Base-by-base conservation (phyloP, 2,797 vertebrate species). In the Sebastes taczanowskii region DNA sequence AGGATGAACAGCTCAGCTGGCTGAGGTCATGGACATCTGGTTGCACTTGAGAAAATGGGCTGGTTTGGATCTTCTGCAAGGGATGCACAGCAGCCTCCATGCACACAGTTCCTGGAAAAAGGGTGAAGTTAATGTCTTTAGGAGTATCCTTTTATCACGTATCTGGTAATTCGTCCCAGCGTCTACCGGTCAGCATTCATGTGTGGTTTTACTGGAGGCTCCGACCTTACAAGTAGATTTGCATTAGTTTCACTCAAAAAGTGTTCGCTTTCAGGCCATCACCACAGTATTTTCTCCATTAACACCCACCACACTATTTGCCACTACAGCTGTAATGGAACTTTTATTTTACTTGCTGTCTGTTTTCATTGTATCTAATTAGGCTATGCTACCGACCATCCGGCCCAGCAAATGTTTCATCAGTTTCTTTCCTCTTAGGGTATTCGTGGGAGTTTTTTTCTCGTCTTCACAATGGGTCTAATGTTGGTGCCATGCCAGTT, bases 1-100 rank as follows among this genome's bases (percentile, higher is more conserved):
- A 77, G 84, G 76, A 87, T 83, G 84, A 79, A 74, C 56, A 84
- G 77, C 86, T 89, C 80, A 89, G 81, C 85, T 89, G 86, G 85
- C 81, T 86, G 82, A 92, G 79, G 79, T 90, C 79, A 81, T 82
- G 78, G 81, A 93, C 92, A 94, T 92, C 88, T 94, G 92, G 75
- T 90, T 92, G 60, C 86, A 92, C 72, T 91, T 92, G 81, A 89
- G 89, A 81, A 92, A 89, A 85, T 80, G 25, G 73, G 73, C 56
- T 88, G 77, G 68, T 85, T 89, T 86, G 81, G 84, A 88, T 92
- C 81, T 87, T 89, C 77, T 75, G 61, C 13, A 5, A 71, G n/a
- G 74, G 71, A 89, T 81, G 70, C 75, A 74, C 27, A 84, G 80
- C 81, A 72, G 65, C 59, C 73, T 72, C 66, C 66, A 49, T 78